Base-by-base conservation (phyloP, 1,140 invertebrate species). In the Bombyx mori region DNA sequence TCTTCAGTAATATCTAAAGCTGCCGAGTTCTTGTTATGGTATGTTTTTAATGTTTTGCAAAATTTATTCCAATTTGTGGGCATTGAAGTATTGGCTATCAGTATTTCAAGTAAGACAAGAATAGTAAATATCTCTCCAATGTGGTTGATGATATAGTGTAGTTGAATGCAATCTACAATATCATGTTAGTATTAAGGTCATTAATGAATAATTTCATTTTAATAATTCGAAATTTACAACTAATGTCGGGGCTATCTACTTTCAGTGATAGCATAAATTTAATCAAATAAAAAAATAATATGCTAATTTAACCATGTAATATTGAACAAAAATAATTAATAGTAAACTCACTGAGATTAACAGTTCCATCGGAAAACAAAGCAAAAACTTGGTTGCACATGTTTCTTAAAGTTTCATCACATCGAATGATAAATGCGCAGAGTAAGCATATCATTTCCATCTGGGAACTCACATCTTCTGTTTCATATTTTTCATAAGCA, bases 301-400 rank as follows among this genome's bases (percentile, higher is more conserved):
- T 18, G 10, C 42, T 43, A 6, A 44, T n/a, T n/a, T 54, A 54
- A 8, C 7, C 45, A 45, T 42, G 3, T 54, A 54, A 7, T 45
- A 10, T 44, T 8, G 12, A 54, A 57, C 12, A 64, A 54, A 86
- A 71, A 65, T 5, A 5, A 26, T 42, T 35, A 35, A 3, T 35
- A 76, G 82, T 50, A 63, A 56, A 77, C 85, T 84, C 90, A 93
- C 76, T 86, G 56, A 83, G 65, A 68, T 84, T 87, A 44, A 89
- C 79, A 53, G 85, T 73, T 45, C 73, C 75, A 63, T 88, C 88
- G 10, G 77, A 81, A 66, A 92, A 90, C 22, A 93, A 79, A 26
- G 89, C 88, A 77, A 91, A 90, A 52, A 95, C 77, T 85, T 96
- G 94, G 49, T 89, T 89, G 51, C 94, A 86, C 5, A 93, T 77